These are phyloP conservation scores for Acleris sparsana DNA, from an alignment of 2,888 invertebrate genomes.

Conservation along the genomic window DNA sequence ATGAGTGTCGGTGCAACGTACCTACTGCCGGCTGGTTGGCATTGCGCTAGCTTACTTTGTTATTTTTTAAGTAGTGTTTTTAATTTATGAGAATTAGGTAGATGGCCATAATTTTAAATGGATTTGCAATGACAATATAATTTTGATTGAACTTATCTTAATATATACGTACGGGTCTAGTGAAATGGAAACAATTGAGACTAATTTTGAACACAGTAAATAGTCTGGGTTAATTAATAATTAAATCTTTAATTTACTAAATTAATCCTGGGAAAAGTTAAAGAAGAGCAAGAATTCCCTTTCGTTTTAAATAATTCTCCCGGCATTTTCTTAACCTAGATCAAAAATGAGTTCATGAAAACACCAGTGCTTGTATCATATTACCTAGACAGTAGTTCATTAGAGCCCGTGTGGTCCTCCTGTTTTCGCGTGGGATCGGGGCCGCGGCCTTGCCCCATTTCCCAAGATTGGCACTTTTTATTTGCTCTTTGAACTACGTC, in stretches of 20 bases:
- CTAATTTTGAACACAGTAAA: too few relatives aligned
- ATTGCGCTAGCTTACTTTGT: constrained; percentile 16
- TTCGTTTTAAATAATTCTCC: too few relatives aligned
- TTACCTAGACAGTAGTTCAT: constrained; percentile 34
- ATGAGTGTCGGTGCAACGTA: constrained; percentile 66
- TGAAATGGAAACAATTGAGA: too few relatives aligned
- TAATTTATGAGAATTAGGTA: constrained; percentile 5
- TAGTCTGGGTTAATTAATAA: too few relatives aligned
- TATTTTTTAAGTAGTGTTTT: constrained; percentile 17
- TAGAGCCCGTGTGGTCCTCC: constrained; percentile 53
- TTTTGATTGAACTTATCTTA: too few relatives aligned
- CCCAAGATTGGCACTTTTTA: constrained; percentile 79
- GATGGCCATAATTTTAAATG: neutral
- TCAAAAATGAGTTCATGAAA: constrained; percentile 23
- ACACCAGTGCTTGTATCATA: constrained; percentile 25
- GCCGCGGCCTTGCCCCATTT: constrained; percentile 77
- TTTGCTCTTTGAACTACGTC: constrained; percentile 63
- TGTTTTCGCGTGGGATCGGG: constrained; percentile 68
- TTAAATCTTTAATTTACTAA: too few relatives aligned
- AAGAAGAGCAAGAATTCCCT: neutral
- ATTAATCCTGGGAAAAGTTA: neutral
- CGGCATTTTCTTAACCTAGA: constrained; percentile 3
- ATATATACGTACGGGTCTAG: too few relatives aligned
- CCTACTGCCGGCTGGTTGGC: constrained; percentile 42
- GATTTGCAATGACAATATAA: neutral